Conservation (phyloP, 2,113 vertebrate genomes). For the Laticauda laticaudata region DNA sequence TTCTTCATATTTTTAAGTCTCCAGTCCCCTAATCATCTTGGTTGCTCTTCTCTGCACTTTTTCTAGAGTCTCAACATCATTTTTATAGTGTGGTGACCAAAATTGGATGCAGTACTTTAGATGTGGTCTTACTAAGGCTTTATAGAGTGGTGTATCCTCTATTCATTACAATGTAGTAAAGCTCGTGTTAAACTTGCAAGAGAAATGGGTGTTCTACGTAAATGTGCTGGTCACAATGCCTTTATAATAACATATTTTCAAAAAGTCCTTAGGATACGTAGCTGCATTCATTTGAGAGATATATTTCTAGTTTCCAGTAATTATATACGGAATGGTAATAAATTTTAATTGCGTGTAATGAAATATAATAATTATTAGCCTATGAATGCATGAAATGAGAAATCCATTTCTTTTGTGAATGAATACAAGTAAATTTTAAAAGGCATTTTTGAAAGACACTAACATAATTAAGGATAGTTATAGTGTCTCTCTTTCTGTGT, state of each 20-base stretch:
- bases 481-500: neutral
- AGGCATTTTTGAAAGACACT: neutral
- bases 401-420: constrained; percentile 22
- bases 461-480: constrained; percentile 8
- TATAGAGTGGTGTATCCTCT: no score
- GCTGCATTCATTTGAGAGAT: neutral
- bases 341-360: constrained; percentile 26
- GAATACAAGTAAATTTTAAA: constrained; percentile 28
- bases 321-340: constrained; percentile 21
- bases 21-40: no score
- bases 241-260: neutral
- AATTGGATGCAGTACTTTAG: no score
- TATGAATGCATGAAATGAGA: constrained; percentile 24
- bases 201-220: neutral
- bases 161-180: neutral
- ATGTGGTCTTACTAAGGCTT: no score
- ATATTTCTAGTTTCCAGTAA: constrained; percentile 18
- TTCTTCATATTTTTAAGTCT: no score
- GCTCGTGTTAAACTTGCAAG: neutral
- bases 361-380: constrained; percentile 22
- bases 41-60: no score
- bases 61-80: no score
- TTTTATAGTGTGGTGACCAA: no score
- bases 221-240: neutral
- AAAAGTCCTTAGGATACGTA: neutral